Base-by-base conservation (phyloP, 2,888 invertebrate genomes). In the Eristalis intricaria region DNA sequence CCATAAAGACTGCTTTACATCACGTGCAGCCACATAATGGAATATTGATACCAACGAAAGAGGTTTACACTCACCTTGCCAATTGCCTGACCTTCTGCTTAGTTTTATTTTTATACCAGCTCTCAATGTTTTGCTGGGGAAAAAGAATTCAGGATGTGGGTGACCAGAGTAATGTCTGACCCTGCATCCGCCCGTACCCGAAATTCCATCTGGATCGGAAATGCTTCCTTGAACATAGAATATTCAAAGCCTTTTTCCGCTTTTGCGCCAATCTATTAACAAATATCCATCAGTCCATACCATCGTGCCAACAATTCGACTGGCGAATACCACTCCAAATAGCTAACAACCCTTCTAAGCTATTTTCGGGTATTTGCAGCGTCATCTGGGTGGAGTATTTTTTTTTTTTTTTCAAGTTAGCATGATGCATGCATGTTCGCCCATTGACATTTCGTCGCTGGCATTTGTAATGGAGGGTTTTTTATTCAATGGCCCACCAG, bases 361-460 rank as follows among this genome's bases (percentile, higher is more conserved):
- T 50, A 56, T 77, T 77, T 77, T 82, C 65, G 50, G 63, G 58
- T 66, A 63, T 74, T 74, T 81, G 81, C 74, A 81, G 32, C 77
- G 64, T 65, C 85, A 77, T 78, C 64, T 74, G 69, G 69, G 60
- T 61, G 73, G 60, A 43, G 73, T 58, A 19, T 29, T 43, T 76
- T 71, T 68, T 74, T 65, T 29, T 43, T 76, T 71, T 68, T 74
- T 65, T 7, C 35, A 29, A 23, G 35, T 19, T 76, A 19, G 50
- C 73, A 78, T 81, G 73, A 77, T 81, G 81, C 81, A 81, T 85
- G 77, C 77, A 81, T 77, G 81, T 78, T 81, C 69, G 73, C 50
- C 82, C 82, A 86, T 86, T 86, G 85, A 74, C 70, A 86, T 82
- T 86, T 74, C 73, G 65, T 78, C 82, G 65, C 70, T 70, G 82